Percentiles rank a stretch among this genome's conserved stretches.
Conservation (phyloP, 2,113 vertebrate species). For the Ibidorhyncha struthersii region DNA sequence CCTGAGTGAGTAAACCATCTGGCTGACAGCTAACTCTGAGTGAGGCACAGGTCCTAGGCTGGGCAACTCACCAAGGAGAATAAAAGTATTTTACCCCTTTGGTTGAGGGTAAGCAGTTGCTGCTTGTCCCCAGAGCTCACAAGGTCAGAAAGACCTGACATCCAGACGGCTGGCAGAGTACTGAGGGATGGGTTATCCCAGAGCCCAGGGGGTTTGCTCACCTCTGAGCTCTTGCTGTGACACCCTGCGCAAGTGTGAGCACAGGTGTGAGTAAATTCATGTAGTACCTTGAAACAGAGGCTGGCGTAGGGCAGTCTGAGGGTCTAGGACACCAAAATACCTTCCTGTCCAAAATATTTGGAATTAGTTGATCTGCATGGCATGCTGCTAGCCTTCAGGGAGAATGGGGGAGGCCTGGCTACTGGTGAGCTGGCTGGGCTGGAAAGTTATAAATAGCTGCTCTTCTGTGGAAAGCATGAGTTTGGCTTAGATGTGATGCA, state of each 20-base stretch:
- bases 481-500: neutral
- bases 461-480: constrained; percentile 11
- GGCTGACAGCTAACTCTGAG: neutral
- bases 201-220: neutral
- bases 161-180: neutral
- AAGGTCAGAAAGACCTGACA: neutral
- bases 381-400: neutral
- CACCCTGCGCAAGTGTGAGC: neutral
- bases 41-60: neutral
- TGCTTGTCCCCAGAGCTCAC: neutral
- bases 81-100: neutral
- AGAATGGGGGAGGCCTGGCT: neutral
- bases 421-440: neutral
- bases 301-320: neutral
- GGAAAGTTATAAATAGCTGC: constrained; percentile 35
- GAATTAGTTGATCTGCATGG: neutral
- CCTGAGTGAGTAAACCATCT: neutral
- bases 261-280: neutral
- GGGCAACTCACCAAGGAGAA: neutral
- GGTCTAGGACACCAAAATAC: neutral
- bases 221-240: neutral
- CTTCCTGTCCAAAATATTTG: neutral
- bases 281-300: neutral
- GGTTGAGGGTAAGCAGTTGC: neutral
- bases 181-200: neutral